These are phyloP conservation scores for Alligator mississippiensis DNA, from an alignment of 2,113 vertebrate genomes.

Conservation along the genomic window DNA sequence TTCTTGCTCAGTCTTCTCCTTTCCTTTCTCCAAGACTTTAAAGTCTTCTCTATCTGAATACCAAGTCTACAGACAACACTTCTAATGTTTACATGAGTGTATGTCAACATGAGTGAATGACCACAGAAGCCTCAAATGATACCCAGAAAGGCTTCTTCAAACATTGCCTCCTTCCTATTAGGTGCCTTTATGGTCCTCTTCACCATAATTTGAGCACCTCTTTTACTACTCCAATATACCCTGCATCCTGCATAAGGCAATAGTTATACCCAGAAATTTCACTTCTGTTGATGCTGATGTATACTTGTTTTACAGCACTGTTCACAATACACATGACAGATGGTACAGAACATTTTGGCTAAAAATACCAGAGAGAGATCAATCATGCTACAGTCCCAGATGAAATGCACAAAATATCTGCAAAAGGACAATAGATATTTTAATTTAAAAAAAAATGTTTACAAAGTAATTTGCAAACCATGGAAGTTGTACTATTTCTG, in stretches of 20 bases:
- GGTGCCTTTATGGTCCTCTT: neutral
- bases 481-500: neutral
- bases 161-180: neutral
- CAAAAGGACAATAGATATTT: neutral
- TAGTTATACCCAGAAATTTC: neutral
- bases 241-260: neutral
- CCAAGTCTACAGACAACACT: neutral
- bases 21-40: neutral
- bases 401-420: neutral
- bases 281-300: neutral
- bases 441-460: neutral
- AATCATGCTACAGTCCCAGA: neutral
- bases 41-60: neutral
- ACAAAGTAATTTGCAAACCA: neutral
- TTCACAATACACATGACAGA: neutral
- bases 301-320: conserved; percentile 1
- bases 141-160: rapidly evolving
- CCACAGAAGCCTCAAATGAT: neutral
- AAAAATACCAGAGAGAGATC: neutral
- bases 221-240: neutral
- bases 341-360: neutral
- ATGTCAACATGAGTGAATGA: neutral
- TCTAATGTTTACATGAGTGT: neutral
- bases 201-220: neutral
- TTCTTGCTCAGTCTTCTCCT: neutral